A percentile compares a stretch with the other conserved stretches of the same genome.
These are phyloP conservation scores for Brachyistius frenatus DNA, from an alignment of 2,113 vertebrate species.

Conservation along the genomic window DNA sequence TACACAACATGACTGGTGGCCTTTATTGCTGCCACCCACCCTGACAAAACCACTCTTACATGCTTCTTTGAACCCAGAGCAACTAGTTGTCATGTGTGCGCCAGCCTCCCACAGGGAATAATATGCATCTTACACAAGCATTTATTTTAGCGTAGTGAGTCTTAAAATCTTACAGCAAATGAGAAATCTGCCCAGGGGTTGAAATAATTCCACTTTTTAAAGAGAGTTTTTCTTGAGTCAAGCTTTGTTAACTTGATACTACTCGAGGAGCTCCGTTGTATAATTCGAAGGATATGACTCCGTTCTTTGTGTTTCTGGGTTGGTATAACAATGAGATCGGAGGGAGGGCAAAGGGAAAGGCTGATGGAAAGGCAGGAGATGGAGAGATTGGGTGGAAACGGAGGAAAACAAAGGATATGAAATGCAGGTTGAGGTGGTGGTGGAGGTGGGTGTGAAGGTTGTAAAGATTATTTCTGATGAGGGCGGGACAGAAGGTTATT, in stretches of 20 bases:
- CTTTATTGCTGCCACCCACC: constrained; percentile 48
- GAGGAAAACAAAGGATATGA: background rate
- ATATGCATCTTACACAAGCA: constrained; percentile 20
- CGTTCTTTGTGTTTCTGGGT: background rate
- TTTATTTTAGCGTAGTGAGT: constrained; percentile 2
- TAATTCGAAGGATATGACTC: background rate
- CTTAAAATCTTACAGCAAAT: constrained; percentile 23
- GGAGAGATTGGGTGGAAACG: background rate
- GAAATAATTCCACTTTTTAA: background rate
- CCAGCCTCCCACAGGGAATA: constrained; percentile 25
- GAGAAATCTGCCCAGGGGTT: background rate
- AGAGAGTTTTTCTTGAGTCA: background rate
- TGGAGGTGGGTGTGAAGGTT: background rate
- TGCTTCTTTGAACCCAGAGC: constrained; percentile 7
- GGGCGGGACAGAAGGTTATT: background rate
- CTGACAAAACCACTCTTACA: constrained; percentile 20
- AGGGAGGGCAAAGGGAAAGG: background rate
- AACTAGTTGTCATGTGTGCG: constrained; percentile 14
- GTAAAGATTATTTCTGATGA: background rate
- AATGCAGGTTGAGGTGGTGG: background rate
- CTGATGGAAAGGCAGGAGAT: background rate
- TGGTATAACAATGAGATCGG: background rate
- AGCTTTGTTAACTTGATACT: background rate
- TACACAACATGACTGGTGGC: background rate
- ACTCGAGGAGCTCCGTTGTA: background rate